These are phyloP conservation scores for Apolygus lucorum DNA, from an alignment of 1,140 invertebrate genomes.

Conservation along the genomic window DNA sequence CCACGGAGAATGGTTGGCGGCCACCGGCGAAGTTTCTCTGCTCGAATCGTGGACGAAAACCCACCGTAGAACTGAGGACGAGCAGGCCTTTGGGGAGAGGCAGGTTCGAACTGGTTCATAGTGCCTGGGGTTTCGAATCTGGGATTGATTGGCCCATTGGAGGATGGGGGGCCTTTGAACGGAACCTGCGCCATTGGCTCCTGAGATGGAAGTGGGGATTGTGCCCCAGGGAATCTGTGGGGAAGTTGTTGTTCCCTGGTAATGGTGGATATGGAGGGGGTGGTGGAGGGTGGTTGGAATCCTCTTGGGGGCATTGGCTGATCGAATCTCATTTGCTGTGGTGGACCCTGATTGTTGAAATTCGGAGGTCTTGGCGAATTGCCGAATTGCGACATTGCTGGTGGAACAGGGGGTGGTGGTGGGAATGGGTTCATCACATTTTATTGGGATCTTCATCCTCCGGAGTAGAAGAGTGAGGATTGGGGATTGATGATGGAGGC, in stretches of 20 bases:
- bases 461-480: neutral
- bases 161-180: neutral
- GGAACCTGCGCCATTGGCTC: neutral
- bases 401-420: neutral
- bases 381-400: no score
- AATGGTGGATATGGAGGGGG: no score
- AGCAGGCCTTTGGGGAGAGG: neutral
- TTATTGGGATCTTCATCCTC: neutral
- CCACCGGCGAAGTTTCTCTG: slow-evolving; percentile 37
- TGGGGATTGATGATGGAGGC: neutral
- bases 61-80: neutral
- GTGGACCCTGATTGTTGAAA: no score
- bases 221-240: no score
- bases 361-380: no score
- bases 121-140: slow-evolving; percentile 2
- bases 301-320: no score
- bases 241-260: no score
- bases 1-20: slow-evolving; percentile 42
- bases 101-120: neutral
- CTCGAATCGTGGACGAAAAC: neutral
- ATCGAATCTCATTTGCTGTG: no score
- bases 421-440: neutral
- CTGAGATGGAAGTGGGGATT: no score
- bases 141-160: slow-evolving; percentile 31
- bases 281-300: no score